These are phyloP conservation scores for Stenopsyche tienmushanensis DNA, from an alignment of 1,140 invertebrate genomes.

Conservation along the genomic window DNA sequence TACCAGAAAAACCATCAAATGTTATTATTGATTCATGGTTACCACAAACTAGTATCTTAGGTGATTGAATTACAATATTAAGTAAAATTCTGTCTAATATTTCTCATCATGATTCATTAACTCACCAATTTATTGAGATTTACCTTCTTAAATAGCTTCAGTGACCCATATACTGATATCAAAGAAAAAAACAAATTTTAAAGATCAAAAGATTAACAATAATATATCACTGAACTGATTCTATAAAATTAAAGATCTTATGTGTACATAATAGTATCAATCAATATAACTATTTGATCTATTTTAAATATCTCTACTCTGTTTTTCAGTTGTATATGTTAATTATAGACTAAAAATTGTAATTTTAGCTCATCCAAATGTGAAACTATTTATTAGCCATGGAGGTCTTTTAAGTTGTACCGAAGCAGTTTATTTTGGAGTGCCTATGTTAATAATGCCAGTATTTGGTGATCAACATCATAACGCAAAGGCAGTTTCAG, in stretches of 20 bases:
- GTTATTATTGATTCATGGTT: slow-evolving; percentile 67
- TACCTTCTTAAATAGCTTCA: too few relatives aligned
- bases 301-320: too few relatives aligned
- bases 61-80: slow-evolving; percentile 12
- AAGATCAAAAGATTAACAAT: too few relatives aligned
- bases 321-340: too few relatives aligned
- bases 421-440: slow-evolving; percentile 44
- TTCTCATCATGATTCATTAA: neutral
- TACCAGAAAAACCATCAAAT: slow-evolving; percentile 58
- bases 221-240: too few relatives aligned
- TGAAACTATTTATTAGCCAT: slow-evolving; percentile 58
- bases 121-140: neutral
- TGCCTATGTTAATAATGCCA: slow-evolving; percentile 45
- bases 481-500: slow-evolving; percentile 48
- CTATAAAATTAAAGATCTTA: too few relatives aligned
- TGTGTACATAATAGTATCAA: too few relatives aligned
- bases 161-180: too few relatives aligned
- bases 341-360: neutral
- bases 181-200: too few relatives aligned
- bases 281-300: too few relatives aligned
- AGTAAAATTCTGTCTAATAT: neutral
- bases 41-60: slow-evolving; percentile 68
- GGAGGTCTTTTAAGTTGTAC: slow-evolving; percentile 57
- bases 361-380: slow-evolving; percentile 47
- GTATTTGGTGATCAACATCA: slow-evolving; percentile 52